Percentiles rank a stretch among this genome's conserved stretches.
Conservation (phyloP, 53 echinoderm and acorn worm species). For the Echinometra lucunter region DNA sequence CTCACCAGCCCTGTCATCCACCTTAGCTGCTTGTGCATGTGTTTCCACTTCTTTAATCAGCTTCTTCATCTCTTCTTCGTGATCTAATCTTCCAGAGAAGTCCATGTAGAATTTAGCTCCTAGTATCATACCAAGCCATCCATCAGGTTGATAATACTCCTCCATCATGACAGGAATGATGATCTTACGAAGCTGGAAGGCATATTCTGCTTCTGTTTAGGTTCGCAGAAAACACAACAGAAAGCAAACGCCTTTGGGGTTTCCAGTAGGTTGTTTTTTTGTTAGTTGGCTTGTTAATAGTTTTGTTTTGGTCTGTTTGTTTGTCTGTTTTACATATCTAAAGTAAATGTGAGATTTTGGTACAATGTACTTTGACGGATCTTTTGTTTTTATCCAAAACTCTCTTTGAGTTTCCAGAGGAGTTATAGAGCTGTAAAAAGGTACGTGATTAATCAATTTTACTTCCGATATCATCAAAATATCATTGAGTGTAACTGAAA, state of each 20-base stretch:
- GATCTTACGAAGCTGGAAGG: conserved; percentile 86
- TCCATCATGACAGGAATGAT: conserved; percentile 97
- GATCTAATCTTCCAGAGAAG: conserved; percentile 80
- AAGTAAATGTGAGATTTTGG: too few species aligned
- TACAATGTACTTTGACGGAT: too few species aligned
- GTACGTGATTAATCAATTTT: not conserved
- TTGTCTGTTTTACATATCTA: too few species aligned
- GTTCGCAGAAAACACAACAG: not conserved
- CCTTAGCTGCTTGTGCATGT: conserved; percentile 58
- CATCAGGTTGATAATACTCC: conserved; percentile 89
- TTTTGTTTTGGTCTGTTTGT: too few species aligned
- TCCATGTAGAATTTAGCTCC: conserved; percentile 97
- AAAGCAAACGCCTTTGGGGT: not conserved
- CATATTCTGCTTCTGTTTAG: conserved; percentile 92
- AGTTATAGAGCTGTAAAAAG: too few species aligned
- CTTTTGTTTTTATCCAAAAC: too few species aligned
- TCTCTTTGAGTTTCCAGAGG: too few species aligned
- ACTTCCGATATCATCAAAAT: not conserved
- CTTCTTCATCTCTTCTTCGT: conserved; percentile 73
- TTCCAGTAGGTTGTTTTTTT: too few species aligned
- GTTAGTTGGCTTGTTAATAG: too few species aligned
- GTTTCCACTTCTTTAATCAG: conserved; percentile 78
- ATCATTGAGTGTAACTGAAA: not conserved
- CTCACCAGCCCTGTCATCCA: not conserved
- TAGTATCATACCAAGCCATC: conserved; percentile 96